Evolutionary conservation across 1,140 invertebrate genomes (phyloP), one percentile per base, ranked within the genome.

Genomic region (Atta cephalotes): DNA sequence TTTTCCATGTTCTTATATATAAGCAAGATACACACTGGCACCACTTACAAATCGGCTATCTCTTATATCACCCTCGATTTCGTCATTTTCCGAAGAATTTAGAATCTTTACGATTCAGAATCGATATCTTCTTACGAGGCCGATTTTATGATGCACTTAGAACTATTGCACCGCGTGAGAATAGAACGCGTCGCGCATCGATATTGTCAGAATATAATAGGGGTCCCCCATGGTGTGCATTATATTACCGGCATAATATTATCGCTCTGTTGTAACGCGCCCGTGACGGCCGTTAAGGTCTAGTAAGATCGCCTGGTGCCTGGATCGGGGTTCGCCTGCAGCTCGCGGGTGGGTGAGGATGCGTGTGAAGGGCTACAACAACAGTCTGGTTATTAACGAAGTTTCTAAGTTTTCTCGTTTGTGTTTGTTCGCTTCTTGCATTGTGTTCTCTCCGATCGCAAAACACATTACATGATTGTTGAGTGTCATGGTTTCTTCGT

Each of bases 401-500:
- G 89, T 90, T 90, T 16, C 66, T 21, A 90, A 91, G 87, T 90
- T 91, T 89, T 91, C 89, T 87, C 90, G 28, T 90, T 88, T 87
- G 74, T 49, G 63, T 31, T 85, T 7, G 18, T 68, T n/a, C 35
- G 74, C 72, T 76, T 76, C 71, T 90, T 60, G 63, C 62, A 53
- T 81, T 79, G 58, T 56, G n/a, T 39, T 10, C 35, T 76, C 31
- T n/a, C 77, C 56, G 63, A 53, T 63, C 63, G 71, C 70, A 65
- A 87, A 68, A 18, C 35, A 60, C 51, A 1, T n/a, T 35, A 28
- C 58, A 31, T 35, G 51, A 58, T 39, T 65, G n/a, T 31, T 45
- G 49, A 58, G 16, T 62, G 18, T 31, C 14, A n/a, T 51, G 31
- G n/a, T 74, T 82, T 39, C 56, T 63, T 82, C 35, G 56, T 7